Evolutionary conservation across 53 echinoderm and acorn worm genomes (phyloP), one percentile per base, ranked within the genome.

Genomic region (Henricia sp.): DNA sequence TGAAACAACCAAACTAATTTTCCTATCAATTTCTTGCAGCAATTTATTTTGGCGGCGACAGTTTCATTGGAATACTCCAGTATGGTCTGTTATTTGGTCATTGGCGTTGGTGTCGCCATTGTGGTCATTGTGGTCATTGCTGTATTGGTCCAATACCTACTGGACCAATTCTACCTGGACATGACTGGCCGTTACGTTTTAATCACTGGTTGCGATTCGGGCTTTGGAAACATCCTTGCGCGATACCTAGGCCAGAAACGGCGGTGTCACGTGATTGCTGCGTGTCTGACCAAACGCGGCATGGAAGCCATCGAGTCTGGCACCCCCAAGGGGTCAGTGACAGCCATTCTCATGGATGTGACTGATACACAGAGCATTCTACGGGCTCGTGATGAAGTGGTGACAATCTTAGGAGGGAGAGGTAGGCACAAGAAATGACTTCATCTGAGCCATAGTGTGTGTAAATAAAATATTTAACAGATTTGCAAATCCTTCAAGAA

Each of bases 141-240:
- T 2, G 1, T 46, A 11, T 3, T 50, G 34, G 43, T 65, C 64
- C 27, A 11, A 20, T 6, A 17, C 43, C 46, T 65, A 6, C 62
- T 84, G 84, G 84, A 84, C 44, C 55, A 43, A 27, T 16, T 57
- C 57, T 70, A 71, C 57, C 26, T 71, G 25, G 60, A 84, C 20
- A 36, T 57, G 14, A 46, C 52, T 16, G 58, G 35, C 82, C 82
- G 70, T 21, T 88, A 88, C 59, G 36, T 89, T 1, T 50, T 89
- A 0, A 50, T 89, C 74, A 89, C 89, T 11, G 89, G 89, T 39
- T 89, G 89, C 54, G 89, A 89, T 52, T 17, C 67, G 3, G 89
- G 89, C 17, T 84, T 89, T 67, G 89, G 89, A 23, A 84, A 83
- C 32, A 73, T 54, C n/a, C 37, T 89, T 35, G 74, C 89, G 6